These are phyloP conservation scores for Lithosia quadra DNA, from an alignment of 2,888 invertebrate species.

Conservation along the genomic window DNA sequence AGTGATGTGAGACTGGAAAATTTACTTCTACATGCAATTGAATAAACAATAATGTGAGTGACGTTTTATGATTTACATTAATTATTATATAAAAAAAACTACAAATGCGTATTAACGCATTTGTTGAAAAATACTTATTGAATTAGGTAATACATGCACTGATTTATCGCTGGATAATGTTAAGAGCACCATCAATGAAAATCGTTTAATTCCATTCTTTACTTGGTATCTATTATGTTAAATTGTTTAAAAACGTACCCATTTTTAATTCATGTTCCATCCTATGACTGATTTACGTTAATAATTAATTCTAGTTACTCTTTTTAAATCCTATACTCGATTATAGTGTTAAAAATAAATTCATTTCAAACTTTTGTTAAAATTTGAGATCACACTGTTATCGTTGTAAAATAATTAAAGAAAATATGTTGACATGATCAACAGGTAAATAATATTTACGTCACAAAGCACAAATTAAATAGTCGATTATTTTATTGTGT, in stretches of 20 bases:
- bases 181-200: neutral
- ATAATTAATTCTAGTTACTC: neutral
- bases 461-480: conserved; percentile 69
- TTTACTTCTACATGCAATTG: neutral
- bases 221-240: neutral
- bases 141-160: neutral
- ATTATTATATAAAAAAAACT: neutral
- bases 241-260: conserved; percentile 2
- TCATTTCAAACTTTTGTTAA: conserved; percentile 15
- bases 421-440: conserved; percentile 50
- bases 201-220: neutral
- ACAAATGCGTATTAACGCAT: neutral
- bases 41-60: neutral
- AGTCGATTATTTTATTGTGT: conserved; percentile 66
- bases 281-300: neutral
- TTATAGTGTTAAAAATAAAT: neutral
- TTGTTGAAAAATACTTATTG: neutral
- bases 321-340: neutral
- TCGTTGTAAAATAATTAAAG: conserved; percentile 38
- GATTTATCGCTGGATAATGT: too few species aligned
- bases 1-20: neutral
- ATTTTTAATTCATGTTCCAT: neutral
- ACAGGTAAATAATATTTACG: conserved; percentile 66
- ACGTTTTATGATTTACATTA: neutral
- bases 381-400: conserved; percentile 28